Conservation (phyloP, 2,113 vertebrate species). For the Cheirogaleus medius region DNA sequence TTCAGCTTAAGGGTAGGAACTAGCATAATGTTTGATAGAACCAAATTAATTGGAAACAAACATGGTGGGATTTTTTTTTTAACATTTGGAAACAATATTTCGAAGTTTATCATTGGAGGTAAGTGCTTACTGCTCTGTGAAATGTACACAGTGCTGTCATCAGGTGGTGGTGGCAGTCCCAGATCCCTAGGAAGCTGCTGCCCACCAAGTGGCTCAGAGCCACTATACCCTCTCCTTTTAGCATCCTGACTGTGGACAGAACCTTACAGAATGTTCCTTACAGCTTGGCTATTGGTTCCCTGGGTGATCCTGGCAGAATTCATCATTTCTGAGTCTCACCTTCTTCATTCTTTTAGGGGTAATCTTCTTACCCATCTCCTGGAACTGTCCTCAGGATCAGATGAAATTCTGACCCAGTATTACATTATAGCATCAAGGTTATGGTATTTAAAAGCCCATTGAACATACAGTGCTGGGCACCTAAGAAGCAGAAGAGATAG, state of each 20-base stretch:
- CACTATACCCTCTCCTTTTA: background rate
- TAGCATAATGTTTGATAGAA: background rate
- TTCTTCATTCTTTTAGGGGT: background rate
- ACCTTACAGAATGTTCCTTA: background rate
- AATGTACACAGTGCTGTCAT: background rate
- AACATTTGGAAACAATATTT: background rate
- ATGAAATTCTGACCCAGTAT: background rate
- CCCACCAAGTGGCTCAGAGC: background rate
- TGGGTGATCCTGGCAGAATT: background rate
- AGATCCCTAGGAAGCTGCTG: background rate
- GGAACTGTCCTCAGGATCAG: background rate
- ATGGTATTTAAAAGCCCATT: background rate
- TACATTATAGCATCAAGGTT: background rate
- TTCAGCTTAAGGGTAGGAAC: background rate
- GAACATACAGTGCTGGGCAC: background rate
- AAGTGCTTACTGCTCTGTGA: background rate
- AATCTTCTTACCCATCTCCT: background rate
- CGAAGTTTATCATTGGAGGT: background rate
- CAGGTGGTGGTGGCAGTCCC: background rate
- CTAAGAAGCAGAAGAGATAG: background rate
- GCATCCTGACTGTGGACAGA: background rate
- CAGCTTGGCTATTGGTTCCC: background rate
- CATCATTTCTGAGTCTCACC: background rate
- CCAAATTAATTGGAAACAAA: background rate
- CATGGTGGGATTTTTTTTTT: background rate